These are phyloP conservation scores for Operophtera brumata DNA, from an alignment of 2,888 invertebrate genomes.

Conservation along the genomic window DNA sequence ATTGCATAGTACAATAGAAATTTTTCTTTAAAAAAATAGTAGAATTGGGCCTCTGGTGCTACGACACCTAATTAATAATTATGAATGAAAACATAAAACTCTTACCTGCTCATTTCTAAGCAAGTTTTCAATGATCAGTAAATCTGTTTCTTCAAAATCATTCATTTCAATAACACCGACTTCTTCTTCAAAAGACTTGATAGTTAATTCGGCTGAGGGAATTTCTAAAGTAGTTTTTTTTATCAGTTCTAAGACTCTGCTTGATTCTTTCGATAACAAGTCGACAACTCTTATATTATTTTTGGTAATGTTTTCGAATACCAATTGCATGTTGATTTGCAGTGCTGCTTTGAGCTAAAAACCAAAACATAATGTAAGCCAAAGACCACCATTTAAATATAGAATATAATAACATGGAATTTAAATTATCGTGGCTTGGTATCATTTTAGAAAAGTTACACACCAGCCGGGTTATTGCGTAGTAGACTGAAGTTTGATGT, in stretches of 20 bases:
- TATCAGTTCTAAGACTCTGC: slow-evolving; percentile 33
- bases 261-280: slow-evolving; percentile 32
- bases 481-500: too few relatives aligned
- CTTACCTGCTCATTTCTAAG: slow-evolving; percentile 46
- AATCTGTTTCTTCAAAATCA: slow-evolving; percentile 31
- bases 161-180: slow-evolving; percentile 13
- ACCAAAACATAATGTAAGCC: neutral
- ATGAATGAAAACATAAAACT: too few relatives aligned
- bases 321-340: slow-evolving; percentile 49
- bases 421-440: too few relatives aligned
- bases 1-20: too few relatives aligned
- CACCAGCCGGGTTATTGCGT: too few relatives aligned
- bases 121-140: slow-evolving; percentile 47
- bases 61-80: too few relatives aligned
- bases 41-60: too few relatives aligned
- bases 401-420: too few relatives aligned
- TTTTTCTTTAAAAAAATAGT: too few relatives aligned
- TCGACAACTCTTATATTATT: slow-evolving; percentile 38
- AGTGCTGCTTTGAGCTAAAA: slow-evolving; percentile 48
- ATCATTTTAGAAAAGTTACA: too few relatives aligned
- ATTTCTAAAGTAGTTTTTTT: slow-evolving; percentile 32
- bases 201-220: slow-evolving; percentile 19
- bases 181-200: neutral
- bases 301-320: slow-evolving; percentile 42
- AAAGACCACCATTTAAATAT: too few relatives aligned